phyloP scores from a whole-genome alignment of 1,140 invertebrate genomes.

The Sycophaga agraensis region DNA sequence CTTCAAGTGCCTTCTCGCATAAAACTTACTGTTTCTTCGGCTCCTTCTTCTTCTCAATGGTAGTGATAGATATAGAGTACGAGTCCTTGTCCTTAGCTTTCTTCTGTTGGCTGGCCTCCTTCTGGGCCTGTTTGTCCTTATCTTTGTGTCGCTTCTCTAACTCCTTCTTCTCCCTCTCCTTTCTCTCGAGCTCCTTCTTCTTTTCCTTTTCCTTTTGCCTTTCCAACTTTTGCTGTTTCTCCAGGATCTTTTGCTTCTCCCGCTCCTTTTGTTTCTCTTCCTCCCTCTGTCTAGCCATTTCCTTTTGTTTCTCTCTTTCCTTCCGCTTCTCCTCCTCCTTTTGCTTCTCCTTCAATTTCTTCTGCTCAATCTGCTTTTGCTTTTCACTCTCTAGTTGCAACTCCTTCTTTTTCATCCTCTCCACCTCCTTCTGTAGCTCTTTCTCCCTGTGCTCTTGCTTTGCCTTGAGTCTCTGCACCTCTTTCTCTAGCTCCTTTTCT shows the following conservation, averaged over 20 bases:
- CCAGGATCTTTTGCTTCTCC: slow-evolving; percentile 3
- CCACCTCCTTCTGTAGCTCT: slow-evolving; percentile 5
- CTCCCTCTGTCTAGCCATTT: slow-evolving; percentile 8
- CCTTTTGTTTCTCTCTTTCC: slow-evolving; percentile 8
- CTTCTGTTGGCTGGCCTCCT: slow-evolving; percentile 1
- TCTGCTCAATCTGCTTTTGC: slow-evolving; percentile 7
- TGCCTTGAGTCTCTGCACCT: slow-evolving; percentile 31
- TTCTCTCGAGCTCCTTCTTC: slow-evolving; percentile 20
- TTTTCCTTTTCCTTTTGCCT: slow-evolving; percentile 18
- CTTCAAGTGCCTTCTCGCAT: slow-evolving; percentile 1
- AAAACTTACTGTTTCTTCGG: neutral
- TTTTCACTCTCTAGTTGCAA: slow-evolving; percentile 8
- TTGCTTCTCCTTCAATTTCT: slow-evolving; percentile 15
- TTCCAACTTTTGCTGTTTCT: neutral
- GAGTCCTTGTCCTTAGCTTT: slow-evolving; percentile 12
- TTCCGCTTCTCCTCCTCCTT: slow-evolving; percentile 12
- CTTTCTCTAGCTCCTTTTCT: slow-evolving; percentile 29
- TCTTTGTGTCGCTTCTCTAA: neutral
- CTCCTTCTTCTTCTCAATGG: neutral
- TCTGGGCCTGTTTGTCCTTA: too few relatives aligned
- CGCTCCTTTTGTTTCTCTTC: slow-evolving; percentile 22
- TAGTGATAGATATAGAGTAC: slow-evolving; percentile 13
- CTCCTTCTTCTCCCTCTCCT: neutral
- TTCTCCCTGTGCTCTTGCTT: slow-evolving; percentile 12
- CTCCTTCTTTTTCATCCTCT: slow-evolving; percentile 5